These are phyloP conservation scores for Notolabrus celidotus DNA, from an alignment of 2,797 vertebrate genomes.

Conservation along the genomic window DNA sequence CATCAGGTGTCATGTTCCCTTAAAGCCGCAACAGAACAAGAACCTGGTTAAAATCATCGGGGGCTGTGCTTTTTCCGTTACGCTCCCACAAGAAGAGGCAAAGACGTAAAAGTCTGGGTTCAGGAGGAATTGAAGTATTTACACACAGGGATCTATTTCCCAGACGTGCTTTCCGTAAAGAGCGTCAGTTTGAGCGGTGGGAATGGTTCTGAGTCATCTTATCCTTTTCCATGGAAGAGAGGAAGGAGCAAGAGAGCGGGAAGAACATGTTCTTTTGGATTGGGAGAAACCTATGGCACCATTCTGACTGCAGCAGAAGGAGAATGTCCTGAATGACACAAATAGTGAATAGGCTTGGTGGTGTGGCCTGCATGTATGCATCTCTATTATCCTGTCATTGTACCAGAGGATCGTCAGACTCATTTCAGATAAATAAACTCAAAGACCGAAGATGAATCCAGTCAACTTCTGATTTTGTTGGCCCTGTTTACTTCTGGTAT, in stretches of 20 bases:
- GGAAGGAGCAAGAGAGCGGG: constrained; percentile 55
- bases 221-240: constrained; percentile 80
- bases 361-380: background rate
- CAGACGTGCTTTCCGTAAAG: constrained; percentile 75
- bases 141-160: constrained; percentile 77
- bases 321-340: constrained; percentile 28
- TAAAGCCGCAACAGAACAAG: constrained; percentile 55
- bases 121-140: constrained; percentile 74
- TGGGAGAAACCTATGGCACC: constrained; percentile 36
- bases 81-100: constrained; percentile 54
- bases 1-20: constrained; percentile 76
- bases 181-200: constrained; percentile 63
- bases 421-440: background rate
- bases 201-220: constrained; percentile 80
- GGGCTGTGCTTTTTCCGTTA: constrained; percentile 56
- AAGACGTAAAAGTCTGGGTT: constrained; percentile 62
- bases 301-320: constrained; percentile 34
- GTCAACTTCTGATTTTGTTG: background rate
- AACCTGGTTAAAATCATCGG: constrained; percentile 72
- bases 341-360: background rate
- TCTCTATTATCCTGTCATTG: background rate
- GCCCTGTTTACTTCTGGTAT: background rate
- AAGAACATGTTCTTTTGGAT: constrained; percentile 59
- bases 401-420: background rate
- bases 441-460: background rate